Evolutionary conservation across 2,113 vertebrate genomes (phyloP).

Genomic region (Thamnaconus septentrionalis): DNA sequence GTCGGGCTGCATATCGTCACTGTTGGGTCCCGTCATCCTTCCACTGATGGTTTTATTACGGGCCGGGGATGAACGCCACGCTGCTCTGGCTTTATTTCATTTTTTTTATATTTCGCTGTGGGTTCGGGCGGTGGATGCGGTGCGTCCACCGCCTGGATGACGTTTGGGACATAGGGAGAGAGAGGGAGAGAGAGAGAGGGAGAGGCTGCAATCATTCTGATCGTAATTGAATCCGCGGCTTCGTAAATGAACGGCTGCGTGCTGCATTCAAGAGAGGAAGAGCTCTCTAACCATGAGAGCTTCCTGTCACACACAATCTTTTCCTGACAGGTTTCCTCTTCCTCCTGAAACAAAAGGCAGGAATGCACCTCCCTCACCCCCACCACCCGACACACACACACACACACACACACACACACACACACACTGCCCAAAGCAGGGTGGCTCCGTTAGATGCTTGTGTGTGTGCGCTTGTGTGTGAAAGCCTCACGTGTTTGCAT

Average conservation of each 20-base stretch:
- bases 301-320: conserved; percentile 93
- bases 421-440: too few relatives aligned
- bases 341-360: conserved; percentile 90
- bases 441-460: conserved; percentile 22
- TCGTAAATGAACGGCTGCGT: conserved; percentile 80
- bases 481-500: conserved; percentile 59
- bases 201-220: conserved; percentile 31
- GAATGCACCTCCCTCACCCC: conserved; percentile 72
- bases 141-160: too few relatives aligned
- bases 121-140: not conserved
- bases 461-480: conserved; percentile 42
- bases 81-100: not conserved
- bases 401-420: too few relatives aligned
- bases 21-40: conserved; percentile 26
- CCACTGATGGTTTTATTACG: conserved; percentile 8
- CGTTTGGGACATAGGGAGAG: too few relatives aligned
- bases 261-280: conserved; percentile 76
- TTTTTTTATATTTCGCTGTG: not conserved
- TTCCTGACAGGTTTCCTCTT: conserved; percentile 98
- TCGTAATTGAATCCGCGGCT: conserved; percentile 46
- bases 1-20: conserved; percentile 40
- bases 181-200: too few relatives aligned
- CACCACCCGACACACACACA: not conserved
- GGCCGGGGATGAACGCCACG: conserved; percentile 9
- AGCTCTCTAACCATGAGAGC: conserved; percentile 87